Percentiles rank a stretch among this genome's conserved stretches.
These are phyloP conservation scores for Crypturellus tataupa DNA, from an alignment of 2,797 vertebrate genomes.

Conservation along the genomic window DNA sequence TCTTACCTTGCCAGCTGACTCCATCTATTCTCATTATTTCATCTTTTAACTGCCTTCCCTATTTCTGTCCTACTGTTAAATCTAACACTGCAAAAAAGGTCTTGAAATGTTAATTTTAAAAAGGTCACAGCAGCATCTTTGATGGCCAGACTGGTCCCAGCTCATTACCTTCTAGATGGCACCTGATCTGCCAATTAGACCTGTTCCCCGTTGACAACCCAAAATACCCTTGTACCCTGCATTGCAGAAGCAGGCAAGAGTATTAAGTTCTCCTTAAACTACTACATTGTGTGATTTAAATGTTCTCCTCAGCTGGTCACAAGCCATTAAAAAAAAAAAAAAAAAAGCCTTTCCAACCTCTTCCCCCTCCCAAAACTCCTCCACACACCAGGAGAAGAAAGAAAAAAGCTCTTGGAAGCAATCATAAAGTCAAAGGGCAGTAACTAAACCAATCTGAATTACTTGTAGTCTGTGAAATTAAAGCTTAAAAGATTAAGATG, in stretches of 20 bases:
- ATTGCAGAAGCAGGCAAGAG: neutral
- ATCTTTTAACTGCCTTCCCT: neutral
- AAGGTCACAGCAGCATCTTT: neutral
- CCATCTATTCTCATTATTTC: slow-evolving; percentile 31
- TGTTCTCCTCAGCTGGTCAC: neutral
- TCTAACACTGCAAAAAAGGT: neutral
- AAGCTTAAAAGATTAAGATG: slow-evolving; percentile 79
- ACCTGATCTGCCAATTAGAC: neutral
- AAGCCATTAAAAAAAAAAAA: neutral
- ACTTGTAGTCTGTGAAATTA: slow-evolving; percentile 72
- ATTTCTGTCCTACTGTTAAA: neutral
- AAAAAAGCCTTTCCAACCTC: neutral
- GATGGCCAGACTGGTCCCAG: neutral
- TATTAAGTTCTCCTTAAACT: neutral
- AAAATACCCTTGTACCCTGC: accelerated
- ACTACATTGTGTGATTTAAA: neutral
- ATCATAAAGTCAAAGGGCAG: slow-evolving; percentile 44
- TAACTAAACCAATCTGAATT: slow-evolving; percentile 57
- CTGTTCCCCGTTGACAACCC: neutral
- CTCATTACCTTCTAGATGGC: neutral
- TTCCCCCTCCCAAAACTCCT: neutral
- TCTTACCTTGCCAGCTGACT: accelerated
- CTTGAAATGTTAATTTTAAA: neutral
- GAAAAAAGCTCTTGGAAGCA: slow-evolving; percentile 13
- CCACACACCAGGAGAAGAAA: neutral